Base-by-base conservation (phyloP, 2,888 invertebrate genomes). In the Glyphotaelius pellucidus region DNA sequence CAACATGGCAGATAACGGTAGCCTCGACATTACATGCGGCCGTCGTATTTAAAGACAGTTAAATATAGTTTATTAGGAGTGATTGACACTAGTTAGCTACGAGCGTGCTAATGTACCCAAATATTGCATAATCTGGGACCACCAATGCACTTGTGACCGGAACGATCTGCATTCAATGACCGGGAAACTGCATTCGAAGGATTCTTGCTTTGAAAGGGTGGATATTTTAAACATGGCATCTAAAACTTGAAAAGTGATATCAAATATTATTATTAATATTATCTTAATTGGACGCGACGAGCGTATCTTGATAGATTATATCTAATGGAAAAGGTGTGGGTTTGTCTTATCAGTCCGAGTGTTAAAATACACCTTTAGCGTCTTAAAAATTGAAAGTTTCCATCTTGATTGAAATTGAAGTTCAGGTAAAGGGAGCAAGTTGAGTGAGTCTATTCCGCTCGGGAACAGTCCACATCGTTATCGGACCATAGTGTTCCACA, bases 21-120 rank as follows among this genome's bases (percentile, higher is more conserved):
- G n/a, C 38, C 84, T 84, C 25, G 38, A 19, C 32, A 25, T 32
- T 25, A 84, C 84, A 84, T 38, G 84, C 19, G 84, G 25, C 25
- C 15, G 84, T 25, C n/a, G 19, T 84, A 84, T 84, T 84, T 84
- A 19, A 19, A 38, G 32, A 84, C 84, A 15, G 84, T 83, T 83
- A 31, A 67, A 67, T 67, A 25, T 67, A 67, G 25, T 38, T 38
- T 25, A 35, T 84, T 25, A 84, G 35, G 84, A 84, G 32, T 35
- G 83, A 83, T 83, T 83, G 83, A 83, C 83, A 83, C 32, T 67
- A 15, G n/a, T 3, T 47, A 67, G 25, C 52, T 25, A 31, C 14
- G 11, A 5, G 31, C 11, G 19, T 31, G 32, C 35, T 35, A 83
- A 83, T 35, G 35, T 19, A 25, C 83, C 83, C 83, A 32, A 35